Evolutionary conservation across 2,888 invertebrate genomes (phyloP), one percentile per base, ranked within the genome.

Genomic region (Podotricha telesiphe): DNA sequence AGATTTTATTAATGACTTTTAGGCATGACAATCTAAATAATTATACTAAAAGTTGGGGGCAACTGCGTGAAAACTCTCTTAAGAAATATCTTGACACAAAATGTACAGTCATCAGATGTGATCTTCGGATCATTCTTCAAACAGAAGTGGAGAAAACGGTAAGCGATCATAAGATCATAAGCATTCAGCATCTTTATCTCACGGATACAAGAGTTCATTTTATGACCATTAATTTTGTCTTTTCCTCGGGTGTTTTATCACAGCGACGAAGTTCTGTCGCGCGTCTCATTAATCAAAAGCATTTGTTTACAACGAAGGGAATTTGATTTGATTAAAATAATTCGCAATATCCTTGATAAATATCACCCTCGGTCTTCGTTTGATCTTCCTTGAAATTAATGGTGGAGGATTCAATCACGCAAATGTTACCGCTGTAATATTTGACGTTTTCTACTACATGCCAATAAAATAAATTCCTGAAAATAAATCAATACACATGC

Each of bases 271-370:
- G 83, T 89, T 91, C 91, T 91, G 93, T 92, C 92, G 92, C 92
- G 87, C 86, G 92, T 89, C 92, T 90, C 93, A 93, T 93, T 93
- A 93, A 93, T 93, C 93, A 93, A 92, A 92, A 92, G 89, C 93
- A 93, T 93, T 93, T 93, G 93, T 93, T 93, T 93, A 93, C 92
- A 93, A 91, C 88, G 91, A 88, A 91, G 91, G 91, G 91, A 93
- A 91, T 93, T 92, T 92, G 92, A 93, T 92, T 93, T 93, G 92
- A 93, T 93, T 93, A 93, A 92, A 93, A 93, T 93, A 93, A 92
- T 93, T 91, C 91, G 91, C 92, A 93, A 93, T 92, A 93, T 93
- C 93, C 91, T 92, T 93, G 92, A 92, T 93, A 93, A 92, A 92
- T 93, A 93, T 92, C 92, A 92, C 93, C 92, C 92, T 89, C 91